Evolutionary conservation across 2,113 vertebrate species (phyloP).

Genomic region (Macaca mulatta): DNA sequence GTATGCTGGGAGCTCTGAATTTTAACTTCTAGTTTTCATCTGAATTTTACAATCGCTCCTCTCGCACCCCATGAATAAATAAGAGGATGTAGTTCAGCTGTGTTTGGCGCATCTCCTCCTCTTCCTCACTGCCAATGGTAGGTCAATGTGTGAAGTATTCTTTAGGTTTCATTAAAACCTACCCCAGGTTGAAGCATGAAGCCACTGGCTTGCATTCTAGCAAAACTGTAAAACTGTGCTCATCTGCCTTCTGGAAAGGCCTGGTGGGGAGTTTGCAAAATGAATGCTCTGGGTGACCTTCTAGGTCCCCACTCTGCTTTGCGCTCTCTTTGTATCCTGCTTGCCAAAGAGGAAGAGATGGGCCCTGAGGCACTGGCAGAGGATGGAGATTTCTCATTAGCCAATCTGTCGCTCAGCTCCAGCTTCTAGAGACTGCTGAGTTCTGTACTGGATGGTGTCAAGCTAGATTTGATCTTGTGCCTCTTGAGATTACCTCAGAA

Average conservation of each 20-base stretch:
- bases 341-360: conserved; percentile 60
- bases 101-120: not conserved
- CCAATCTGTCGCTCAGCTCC: not conserved
- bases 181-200: not conserved
- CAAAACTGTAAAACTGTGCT: not conserved
- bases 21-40: not conserved
- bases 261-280: conserved; percentile 19
- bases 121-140: not conserved
- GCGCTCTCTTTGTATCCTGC: conserved; percentile 27
- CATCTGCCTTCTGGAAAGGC: conserved; percentile 14
- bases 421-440: conserved; percentile 39
- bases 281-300: conserved; percentile 58
- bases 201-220: not conserved
- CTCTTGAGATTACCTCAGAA: conserved; percentile 33
- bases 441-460: not conserved
- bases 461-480: conserved; percentile 46
- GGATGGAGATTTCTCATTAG: conserved; percentile 57
- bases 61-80: not conserved
- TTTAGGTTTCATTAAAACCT: not conserved
- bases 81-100: not conserved
- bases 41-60: conserved; percentile 42
- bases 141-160: not conserved
- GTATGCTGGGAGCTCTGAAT: not conserved
- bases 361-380: conserved; percentile 28
- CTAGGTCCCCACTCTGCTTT: conserved; percentile 2